Conservation (phyloP, 2,113 vertebrate genomes). For the Nymphicus hollandicus region DNA sequence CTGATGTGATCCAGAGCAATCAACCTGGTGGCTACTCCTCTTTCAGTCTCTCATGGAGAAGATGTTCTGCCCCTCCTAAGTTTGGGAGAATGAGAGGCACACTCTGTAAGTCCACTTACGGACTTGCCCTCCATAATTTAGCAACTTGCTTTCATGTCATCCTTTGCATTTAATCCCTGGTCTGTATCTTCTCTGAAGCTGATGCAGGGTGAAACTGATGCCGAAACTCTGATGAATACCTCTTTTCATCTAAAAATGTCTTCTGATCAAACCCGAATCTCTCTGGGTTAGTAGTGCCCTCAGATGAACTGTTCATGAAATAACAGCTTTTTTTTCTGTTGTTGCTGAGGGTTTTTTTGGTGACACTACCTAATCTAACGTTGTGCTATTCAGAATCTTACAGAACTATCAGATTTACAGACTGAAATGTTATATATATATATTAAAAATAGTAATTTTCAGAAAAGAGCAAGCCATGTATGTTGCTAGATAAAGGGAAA, state of each 20-base stretch:
- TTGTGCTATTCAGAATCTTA: not conserved
- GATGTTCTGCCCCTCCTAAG: not conserved
- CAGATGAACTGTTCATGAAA: not conserved
- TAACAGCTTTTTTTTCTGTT: not conserved
- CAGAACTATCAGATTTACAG: not conserved
- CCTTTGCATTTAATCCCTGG: not conserved
- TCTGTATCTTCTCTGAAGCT: not conserved
- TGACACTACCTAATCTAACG: not conserved
- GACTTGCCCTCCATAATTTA: not conserved
- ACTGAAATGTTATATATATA: not conserved
- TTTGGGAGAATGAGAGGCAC: not conserved
- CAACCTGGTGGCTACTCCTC: not conserved
- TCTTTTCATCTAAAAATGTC: not conserved
- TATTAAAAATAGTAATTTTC: not conserved
- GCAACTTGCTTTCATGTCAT: not conserved
- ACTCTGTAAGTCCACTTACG: not conserved
- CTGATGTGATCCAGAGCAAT: not conserved
- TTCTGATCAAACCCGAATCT: not conserved
- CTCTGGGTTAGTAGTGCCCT: not conserved
- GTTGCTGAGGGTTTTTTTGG: not conserved
- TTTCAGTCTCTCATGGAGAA: not conserved
- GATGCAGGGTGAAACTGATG: not conserved
- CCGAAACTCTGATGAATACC: not conserved
- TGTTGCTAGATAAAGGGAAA: not conserved
- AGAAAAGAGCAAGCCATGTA: not conserved